Base-by-base conservation (phyloP, 2,888 invertebrate species). In the Iphiclides podalirius region DNA sequence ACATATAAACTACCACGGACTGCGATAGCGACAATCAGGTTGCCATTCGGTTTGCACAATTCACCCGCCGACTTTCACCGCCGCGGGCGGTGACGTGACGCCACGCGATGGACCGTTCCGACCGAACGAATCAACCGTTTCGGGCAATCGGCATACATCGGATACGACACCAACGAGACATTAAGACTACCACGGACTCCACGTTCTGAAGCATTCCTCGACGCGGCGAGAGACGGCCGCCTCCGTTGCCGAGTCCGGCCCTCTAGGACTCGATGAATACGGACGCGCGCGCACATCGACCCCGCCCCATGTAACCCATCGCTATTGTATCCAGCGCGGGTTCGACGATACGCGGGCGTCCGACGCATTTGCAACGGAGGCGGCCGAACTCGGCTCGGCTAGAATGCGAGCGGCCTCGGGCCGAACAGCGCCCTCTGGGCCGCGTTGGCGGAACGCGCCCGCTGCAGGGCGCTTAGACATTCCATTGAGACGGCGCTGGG, bases 401-500 rank as follows among this genome's bases (percentile, higher is more conserved):
- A n/a, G 1, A 16, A 11, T 1, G 16, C n/a, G n/a, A 2, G 3
- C 9, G 15, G 17, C 9, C 13, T 20, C 12, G 14, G 16, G 45
- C 12, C 11, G 12, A 4, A 26, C 1, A n/a, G 14, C 20, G 35
- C 4, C 20, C 35, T 17, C 43, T 23, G 20, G 20, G 15, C 31
- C 11, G 58, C 53, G 57, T 56, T 60, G 54, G 58, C 11, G 8
- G 12, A 16, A 12, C 44, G 37, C 28, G 6, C 23, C 14, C 4
- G 15, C 33, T 12, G 33, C 17, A 17, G 14, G 9, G 33, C 33
- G 33, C 7, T 55, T 53, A 1, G 31, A 67, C 67, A 67, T 69
- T 67, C 69, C 67, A 67, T 44, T 47, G 44, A 43, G 49, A 53
- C 52, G 57, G 60, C 59, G 59, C 57, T 57, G 55, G 33, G 57